Base-by-base conservation (phyloP, 2,113 vertebrate genomes). In the Passerina amoena region DNA sequence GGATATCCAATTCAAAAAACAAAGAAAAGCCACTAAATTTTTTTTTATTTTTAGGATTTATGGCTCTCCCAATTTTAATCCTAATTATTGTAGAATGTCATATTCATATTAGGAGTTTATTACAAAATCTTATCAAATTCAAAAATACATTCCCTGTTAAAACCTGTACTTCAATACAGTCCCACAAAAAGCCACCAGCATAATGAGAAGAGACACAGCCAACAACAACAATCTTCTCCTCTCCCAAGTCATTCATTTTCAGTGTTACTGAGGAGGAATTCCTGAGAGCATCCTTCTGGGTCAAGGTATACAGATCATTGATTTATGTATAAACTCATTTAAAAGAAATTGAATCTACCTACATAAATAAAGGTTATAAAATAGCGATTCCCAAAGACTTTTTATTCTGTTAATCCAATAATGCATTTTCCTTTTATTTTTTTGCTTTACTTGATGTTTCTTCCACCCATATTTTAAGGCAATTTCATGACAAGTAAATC, bases 401-500 rank as follows among this genome's bases (percentile, higher is more conserved):
- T 81, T 81, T 78, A 88, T 86, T 88, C 53, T 81, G 68, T 88
- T 96, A 96, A 95, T 96, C 90, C 92, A 96, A 78, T 88, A 95
- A 95, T 78, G 93, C 64, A 63, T 88, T 92, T 93, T 78, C 64
- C 38, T 86, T 78, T 78, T 71, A 1, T 83, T 40, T 68, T 78
- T 90, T 82, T 70, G 14, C 68, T 42, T 80, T 57, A 30, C 53
- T 96, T 61, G 57, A 47, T 81, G 51, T 75, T 90, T 80, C 90
- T 88, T 92, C 71, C 76, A 61, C 31, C 8, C 45, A 72, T 88
- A 93, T 94, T 95, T 96, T 90, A 96, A 78, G 51, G 88, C 80
- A 72, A 78, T 88, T 95, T 90, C 82, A 78, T 11, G 90, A 96
- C 90, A 94, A 94, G 92, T 86, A 96, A 96, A 96, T 95, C 96